Percentiles rank a stretch among this genome's conserved stretches.
These are phyloP conservation scores for Heliconius himera DNA, from an alignment of 1,140 invertebrate species.

Conservation along the genomic window DNA sequence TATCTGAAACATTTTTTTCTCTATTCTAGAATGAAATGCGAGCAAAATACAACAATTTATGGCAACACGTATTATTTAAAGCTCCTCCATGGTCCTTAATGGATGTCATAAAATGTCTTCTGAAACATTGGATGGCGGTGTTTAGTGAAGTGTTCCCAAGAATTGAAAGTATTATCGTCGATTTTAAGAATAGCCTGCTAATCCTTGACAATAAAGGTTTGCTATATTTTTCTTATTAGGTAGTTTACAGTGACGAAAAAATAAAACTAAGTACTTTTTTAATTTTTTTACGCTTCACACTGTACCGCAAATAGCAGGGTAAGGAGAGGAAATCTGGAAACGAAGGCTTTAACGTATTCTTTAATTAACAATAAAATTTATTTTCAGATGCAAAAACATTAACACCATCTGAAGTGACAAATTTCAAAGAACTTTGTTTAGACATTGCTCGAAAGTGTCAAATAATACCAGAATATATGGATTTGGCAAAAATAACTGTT, in stretches of 20 bases:
- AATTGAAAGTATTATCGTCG: conserved; percentile 62
- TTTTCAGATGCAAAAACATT: conserved; percentile 54
- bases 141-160: conserved; percentile 73
- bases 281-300: no score
- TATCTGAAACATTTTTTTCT: not conserved
- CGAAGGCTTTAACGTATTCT: not conserved
- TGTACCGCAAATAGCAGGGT: no score
- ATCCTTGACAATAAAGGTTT: conserved; percentile 62
- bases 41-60: conserved; percentile 68
- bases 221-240: not conserved
- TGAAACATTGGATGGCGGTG: conserved; percentile 73
- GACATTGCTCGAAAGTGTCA: conserved; percentile 67
- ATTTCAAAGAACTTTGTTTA: conserved; percentile 67
- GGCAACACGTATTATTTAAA: conserved; percentile 68
- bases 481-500: conserved; percentile 63
- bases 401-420: conserved; percentile 58
- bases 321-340: no score
- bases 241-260: not conserved
- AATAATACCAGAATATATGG: conserved; percentile 76
- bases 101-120: conserved; percentile 66
- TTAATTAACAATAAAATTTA: not conserved
- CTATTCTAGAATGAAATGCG: conserved; percentile 71
- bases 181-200: conserved; percentile 50
- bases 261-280: not conserved
- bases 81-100: conserved; percentile 64